A percentile compares a stretch with the other conserved stretches of the same genome.
phyloP scores from a whole-genome alignment of 2,888 invertebrate species.

The Nycteola revayana region DNA sequence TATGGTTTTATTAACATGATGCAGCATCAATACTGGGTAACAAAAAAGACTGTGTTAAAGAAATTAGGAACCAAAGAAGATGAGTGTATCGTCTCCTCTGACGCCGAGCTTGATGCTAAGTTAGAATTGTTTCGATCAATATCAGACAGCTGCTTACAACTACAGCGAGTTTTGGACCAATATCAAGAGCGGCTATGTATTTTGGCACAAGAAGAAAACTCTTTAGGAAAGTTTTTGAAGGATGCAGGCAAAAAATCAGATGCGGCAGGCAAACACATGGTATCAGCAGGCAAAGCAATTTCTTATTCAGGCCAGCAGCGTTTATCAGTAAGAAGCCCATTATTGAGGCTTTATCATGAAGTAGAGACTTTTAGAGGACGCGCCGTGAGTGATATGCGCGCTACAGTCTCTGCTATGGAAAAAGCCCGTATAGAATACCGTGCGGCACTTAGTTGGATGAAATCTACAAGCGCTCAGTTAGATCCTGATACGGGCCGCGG shows the following conservation, averaged over 20 bases:
- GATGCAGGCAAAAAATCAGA: constrained; percentile 95
- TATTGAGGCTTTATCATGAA: constrained; percentile 94
- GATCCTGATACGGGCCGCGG: constrained; percentile 98
- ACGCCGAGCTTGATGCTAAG: constrained; percentile 98
- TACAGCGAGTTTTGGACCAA: constrained; percentile 94
- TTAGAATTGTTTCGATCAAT: constrained; percentile 96
- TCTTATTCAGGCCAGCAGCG: constrained; percentile 96
- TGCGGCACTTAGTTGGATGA: constrained; percentile 99
- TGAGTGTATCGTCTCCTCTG: constrained; percentile 97
- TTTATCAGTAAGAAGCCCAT: constrained; percentile 91
- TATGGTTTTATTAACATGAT: constrained; percentile 81
- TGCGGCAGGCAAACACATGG: constrained; percentile 85
- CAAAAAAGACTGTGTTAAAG: constrained; percentile 96
- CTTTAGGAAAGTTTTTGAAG: constrained; percentile 96
- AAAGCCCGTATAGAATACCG: constrained; percentile 97
- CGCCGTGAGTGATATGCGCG: constrained; percentile 95
- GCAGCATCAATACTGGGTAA: constrained; percentile 99
- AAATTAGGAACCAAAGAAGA: constrained; percentile 98
- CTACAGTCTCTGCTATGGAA: constrained; percentile 97
- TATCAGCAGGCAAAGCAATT: constrained; percentile 89
- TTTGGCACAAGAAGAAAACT: constrained; percentile 97
- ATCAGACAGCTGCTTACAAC: constrained; percentile 92
- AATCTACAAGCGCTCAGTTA: constrained; percentile 95
- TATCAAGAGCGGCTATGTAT: constrained; percentile 96
- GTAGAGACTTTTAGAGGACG: constrained; percentile 98